Evolutionary conservation across 2,888 invertebrate genomes (phyloP), one percentile per base, ranked within the genome.

Genomic region (Agriotes lineatus): DNA sequence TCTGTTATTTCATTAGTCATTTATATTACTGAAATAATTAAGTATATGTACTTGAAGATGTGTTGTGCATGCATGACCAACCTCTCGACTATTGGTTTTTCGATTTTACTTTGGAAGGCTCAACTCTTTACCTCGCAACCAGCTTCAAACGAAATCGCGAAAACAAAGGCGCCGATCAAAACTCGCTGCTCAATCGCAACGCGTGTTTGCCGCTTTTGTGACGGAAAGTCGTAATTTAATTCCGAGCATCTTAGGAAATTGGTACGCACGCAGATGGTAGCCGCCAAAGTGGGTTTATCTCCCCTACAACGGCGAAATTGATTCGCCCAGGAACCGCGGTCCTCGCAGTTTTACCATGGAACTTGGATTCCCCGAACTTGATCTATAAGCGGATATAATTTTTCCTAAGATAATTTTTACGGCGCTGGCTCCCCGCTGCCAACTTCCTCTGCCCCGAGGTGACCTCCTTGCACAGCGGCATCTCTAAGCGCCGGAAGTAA

Each of bases 401-500:
- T 25, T 68, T 68, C 57, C 50, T 67, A 52, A 62, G 66, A 70
- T 67, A 70, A 57, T 59, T 70, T 70, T 70, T 70, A 65, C 54
- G 57, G 61, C 69, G 50, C 61, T 57, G 60, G 61, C 56, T 66
- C 65, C 61, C 67, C 58, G 48, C 44, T 61, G 56, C 48, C 59
- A 71, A 66, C 71, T 71, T 71, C 68, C 68, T 68, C 50, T 62
- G 65, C 68, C 71, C 63, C 68, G 61, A 67, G 66, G 71, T 65
- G 65, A 65, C 71, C 71, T 65, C 65, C 57, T 71, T 68, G 42
- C 60, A 48, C 19, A 68, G 61, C 71, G 64, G 63, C 64, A 71
- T 65, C 64, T 60, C 68, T 71, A 68, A 71, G 71, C 68, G 68
- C 68, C 64, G 71, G 71, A 71, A 71, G 71, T 68, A 65, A 62